These are phyloP conservation scores for Encarsia formosa DNA, from an alignment of 2,888 invertebrate species.

Conservation along the genomic window DNA sequence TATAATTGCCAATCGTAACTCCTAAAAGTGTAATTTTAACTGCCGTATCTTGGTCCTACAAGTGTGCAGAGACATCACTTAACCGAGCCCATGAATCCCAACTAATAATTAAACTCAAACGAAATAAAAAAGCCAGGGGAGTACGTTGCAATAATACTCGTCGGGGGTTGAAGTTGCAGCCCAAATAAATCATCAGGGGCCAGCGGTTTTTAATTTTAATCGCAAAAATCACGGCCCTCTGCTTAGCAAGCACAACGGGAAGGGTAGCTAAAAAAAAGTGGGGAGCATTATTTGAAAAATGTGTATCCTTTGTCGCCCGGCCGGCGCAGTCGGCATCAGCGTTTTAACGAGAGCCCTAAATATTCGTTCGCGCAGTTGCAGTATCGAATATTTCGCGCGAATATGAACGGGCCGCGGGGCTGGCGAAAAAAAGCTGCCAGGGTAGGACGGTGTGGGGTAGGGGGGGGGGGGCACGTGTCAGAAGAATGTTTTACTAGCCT, in stretches of 20 bases:
- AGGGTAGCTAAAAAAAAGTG: neutral
- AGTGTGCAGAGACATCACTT: too few species aligned
- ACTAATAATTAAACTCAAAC: too few species aligned
- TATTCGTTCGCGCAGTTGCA: slow-evolving; percentile 26
- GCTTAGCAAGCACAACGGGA: slow-evolving; percentile 9
- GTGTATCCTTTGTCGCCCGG: slow-evolving; percentile 22
- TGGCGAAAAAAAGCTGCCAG: slow-evolving; percentile 1
- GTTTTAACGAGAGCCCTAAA: slow-evolving; percentile 29
- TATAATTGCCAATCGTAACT: too few species aligned
- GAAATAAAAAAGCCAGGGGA: too few species aligned
- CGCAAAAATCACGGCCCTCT: too few species aligned
- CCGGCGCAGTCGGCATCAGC: slow-evolving; percentile 18
- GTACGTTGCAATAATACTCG: too few species aligned
- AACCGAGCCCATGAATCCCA: too few species aligned
- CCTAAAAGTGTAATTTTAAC: too few species aligned
- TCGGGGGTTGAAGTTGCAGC: too few species aligned
- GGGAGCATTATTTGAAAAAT: slow-evolving; percentile 26
- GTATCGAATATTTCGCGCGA: slow-evolving; percentile 24
- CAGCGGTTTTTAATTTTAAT: too few species aligned
- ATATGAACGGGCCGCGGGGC: slow-evolving; percentile 18
- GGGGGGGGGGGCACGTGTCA: slow-evolving; percentile 35
- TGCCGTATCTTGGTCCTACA: too few species aligned
- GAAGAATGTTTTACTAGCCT: slow-evolving; percentile 50
- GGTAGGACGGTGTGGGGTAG: neutral
- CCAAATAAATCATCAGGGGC: too few species aligned